Evolutionary conservation across 2,888 invertebrate genomes (phyloP).

Genomic region (Colletes collaris): DNA sequence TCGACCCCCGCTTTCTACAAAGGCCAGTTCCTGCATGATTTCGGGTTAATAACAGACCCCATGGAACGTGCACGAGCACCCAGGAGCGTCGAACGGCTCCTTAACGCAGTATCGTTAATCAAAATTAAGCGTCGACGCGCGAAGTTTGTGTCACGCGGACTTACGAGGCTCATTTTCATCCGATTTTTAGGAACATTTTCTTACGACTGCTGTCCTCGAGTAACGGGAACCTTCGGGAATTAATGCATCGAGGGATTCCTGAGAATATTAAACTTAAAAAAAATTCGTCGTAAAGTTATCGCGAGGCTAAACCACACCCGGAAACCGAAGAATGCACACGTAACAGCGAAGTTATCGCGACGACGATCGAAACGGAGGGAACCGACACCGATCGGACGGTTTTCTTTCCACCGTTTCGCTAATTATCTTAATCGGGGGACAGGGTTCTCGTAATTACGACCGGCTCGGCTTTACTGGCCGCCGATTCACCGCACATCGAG

Average conservation of each 20-base stretch:
- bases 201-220: too few relatives aligned
- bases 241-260: too few relatives aligned
- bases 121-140: constrained; percentile 19
- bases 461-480: constrained; percentile 1
- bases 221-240: too few relatives aligned
- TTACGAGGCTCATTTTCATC: background rate
- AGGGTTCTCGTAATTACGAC: constrained; percentile 20
- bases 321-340: too few relatives aligned
- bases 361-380: constrained; percentile 6
- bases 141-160: constrained; percentile 12
- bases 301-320: too few relatives aligned
- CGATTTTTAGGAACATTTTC: too few relatives aligned
- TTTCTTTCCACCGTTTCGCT: background rate
- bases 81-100: constrained; percentile 13
- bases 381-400: background rate
- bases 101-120: constrained; percentile 37
- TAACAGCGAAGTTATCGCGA: background rate
- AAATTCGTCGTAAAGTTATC: background rate
- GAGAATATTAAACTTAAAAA: too few relatives aligned
- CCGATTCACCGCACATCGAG: constrained; percentile 12
- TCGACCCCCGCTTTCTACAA: constrained; percentile 25
- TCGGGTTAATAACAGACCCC: constrained; percentile 28
- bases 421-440: background rate
- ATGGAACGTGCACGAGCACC: constrained; percentile 27
- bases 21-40: constrained; percentile 13